These are phyloP conservation scores for Epizoanthus scotinus DNA, from an alignment of 92 coral and sea anemone genomes.

Conservation along the genomic window DNA sequence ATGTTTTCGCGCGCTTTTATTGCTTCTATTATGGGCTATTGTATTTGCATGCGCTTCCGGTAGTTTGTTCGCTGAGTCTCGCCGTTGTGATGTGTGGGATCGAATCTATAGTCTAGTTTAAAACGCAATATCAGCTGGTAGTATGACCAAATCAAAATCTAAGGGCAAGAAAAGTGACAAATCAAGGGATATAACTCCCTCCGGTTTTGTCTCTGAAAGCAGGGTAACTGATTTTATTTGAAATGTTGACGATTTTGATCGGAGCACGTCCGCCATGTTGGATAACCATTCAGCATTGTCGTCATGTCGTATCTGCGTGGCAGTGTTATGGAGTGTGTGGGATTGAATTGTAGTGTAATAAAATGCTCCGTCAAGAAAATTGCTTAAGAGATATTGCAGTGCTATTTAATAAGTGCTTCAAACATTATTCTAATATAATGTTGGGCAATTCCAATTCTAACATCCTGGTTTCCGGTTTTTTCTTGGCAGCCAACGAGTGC, in stretches of 20 bases:
- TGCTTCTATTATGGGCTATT: slow-evolving; percentile 66
- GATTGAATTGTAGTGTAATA: background rate
- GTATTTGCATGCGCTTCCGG: slow-evolving; percentile 38
- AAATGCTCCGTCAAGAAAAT: slow-evolving; percentile 1
- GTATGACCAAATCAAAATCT: slow-evolving; percentile 93
- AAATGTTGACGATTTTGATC: slow-evolving; percentile 7
- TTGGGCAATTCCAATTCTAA: slow-evolving; percentile 18
- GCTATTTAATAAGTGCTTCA: slow-evolving; percentile 24
- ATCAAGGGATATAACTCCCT: slow-evolving; percentile 61
- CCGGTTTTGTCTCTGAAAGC: slow-evolving; percentile 50
- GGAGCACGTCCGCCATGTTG: slow-evolving; percentile 74
- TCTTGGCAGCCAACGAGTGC: slow-evolving; percentile 70
- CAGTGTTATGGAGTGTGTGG: background rate
- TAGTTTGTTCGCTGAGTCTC: slow-evolving; percentile 1
- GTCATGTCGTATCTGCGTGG: background rate
- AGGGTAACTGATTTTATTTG: slow-evolving; percentile 49
- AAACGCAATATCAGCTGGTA: slow-evolving; percentile 5
- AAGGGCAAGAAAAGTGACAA: slow-evolving; percentile 82
- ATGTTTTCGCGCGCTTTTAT: slow-evolving; percentile 79
- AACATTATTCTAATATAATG: slow-evolving; percentile 6
- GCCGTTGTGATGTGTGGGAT: slow-evolving; percentile 17
- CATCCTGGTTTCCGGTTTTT: slow-evolving; percentile 75
- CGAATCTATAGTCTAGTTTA: background rate
- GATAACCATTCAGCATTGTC: slow-evolving; percentile 23
- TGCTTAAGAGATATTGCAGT: slow-evolving; percentile 22